Evolutionary conservation across 2,797 vertebrate species (phyloP).

Genomic region (Varecia variegata): DNA sequence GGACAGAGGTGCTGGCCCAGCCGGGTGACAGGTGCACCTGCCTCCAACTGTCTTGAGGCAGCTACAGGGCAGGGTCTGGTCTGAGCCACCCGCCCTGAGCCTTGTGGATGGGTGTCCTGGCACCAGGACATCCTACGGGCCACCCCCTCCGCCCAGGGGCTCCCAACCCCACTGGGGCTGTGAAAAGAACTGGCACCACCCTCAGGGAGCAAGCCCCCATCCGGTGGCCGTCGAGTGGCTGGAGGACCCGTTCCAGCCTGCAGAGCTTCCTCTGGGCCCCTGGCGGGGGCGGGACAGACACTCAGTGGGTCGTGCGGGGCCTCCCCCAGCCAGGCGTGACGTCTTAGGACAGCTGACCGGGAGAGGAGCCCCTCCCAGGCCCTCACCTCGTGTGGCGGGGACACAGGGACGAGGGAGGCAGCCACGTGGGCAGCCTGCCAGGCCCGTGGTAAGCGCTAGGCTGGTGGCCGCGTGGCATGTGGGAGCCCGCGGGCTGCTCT

Average conservation of each 20-base stretch:
- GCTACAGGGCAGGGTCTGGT: not conserved
- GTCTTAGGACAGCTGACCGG: not conserved
- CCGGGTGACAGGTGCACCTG: not conserved
- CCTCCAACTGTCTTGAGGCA: not conserved
- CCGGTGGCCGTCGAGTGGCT: not conserved
- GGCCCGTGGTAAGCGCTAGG: not conserved
- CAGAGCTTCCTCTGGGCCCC: accelerated
- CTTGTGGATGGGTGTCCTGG: not conserved
- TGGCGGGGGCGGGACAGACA: accelerated
- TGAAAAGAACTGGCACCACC: accelerated
- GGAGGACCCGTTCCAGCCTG: too few species aligned
- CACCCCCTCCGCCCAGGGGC: accelerated
- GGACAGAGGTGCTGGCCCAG: not conserved
- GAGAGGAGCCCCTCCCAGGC: accelerated
- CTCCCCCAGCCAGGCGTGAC: not conserved
- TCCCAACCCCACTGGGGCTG: not conserved
- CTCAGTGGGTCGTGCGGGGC: not conserved
- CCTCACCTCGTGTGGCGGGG: not conserved
- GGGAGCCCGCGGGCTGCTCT: accelerated
- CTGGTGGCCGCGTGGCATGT: not conserved
- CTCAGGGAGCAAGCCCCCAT: accelerated
- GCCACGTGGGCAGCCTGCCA: not conserved
- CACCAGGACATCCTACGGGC: not conserved
- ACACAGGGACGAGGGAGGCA: not conserved
- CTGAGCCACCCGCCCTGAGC: not conserved